These are phyloP conservation scores for Epicampocera succincta DNA, from an alignment of 2,888 invertebrate species.

Conservation along the genomic window DNA sequence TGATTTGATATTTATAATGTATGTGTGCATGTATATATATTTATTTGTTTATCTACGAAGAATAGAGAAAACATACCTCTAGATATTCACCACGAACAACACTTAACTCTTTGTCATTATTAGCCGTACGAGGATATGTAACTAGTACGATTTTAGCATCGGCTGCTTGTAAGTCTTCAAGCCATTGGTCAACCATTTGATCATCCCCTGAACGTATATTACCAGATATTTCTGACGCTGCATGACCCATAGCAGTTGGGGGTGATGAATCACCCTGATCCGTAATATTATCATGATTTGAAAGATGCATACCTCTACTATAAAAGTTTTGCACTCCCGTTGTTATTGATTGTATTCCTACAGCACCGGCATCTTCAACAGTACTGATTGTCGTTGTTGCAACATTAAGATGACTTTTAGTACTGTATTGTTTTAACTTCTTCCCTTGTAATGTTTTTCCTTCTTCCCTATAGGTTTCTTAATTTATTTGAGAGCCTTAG, in stretches of 20 bases:
- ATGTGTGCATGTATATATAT: too few relatives aligned
- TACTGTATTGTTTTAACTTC: too few relatives aligned
- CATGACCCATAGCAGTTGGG: slow-evolving; percentile 31
- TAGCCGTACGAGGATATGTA: slow-evolving; percentile 97
- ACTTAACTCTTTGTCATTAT: slow-evolving; percentile 98
- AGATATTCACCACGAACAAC: slow-evolving; percentile 97
- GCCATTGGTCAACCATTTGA: slow-evolving; percentile 83
- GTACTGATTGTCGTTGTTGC: slow-evolving; percentile 49
- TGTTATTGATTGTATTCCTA: slow-evolving; percentile 74
- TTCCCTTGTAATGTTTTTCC: too few relatives aligned
- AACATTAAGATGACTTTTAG: slow-evolving; percentile 45
- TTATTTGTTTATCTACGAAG: too few relatives aligned
- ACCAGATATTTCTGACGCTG: slow-evolving; percentile 22
- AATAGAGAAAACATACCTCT: slow-evolving; percentile 88
- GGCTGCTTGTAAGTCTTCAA: slow-evolving; percentile 86
- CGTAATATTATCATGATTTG: slow-evolving; percentile 61
- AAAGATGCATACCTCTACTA: slow-evolving; percentile 71
- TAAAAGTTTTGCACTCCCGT: slow-evolving; percentile 78
- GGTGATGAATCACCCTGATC: slow-evolving; percentile 46
- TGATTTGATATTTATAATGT: too few relatives aligned
- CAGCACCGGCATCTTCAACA: slow-evolving; percentile 59
- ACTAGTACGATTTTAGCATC: slow-evolving; percentile 92
- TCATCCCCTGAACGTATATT: slow-evolving; percentile 29
- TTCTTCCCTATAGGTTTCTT: too few relatives aligned
- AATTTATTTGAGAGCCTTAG: too few relatives aligned